Base-by-base conservation (phyloP, 2,888 invertebrate genomes). In the Lucinisca nassula region DNA sequence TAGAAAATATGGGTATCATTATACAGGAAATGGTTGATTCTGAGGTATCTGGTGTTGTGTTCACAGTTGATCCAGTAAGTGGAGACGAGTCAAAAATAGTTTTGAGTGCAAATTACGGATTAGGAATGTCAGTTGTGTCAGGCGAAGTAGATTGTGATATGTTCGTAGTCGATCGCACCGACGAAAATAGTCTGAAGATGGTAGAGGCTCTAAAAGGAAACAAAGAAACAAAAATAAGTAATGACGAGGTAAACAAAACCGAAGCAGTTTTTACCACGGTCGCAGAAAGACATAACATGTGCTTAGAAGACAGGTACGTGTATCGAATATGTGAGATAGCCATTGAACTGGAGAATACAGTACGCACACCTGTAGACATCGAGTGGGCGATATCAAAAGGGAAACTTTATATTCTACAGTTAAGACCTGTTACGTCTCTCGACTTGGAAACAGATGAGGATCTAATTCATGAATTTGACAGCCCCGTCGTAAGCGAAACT, bases 401-500 rank as follows among this genome's bases (percentile, higher is more conserved):
- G 4, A 24, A 0, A 0, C 30, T 80, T n/a, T 55, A 73, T 24
- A 80, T 80, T 14, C 55, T 80, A 21, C 80, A 80, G 38, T n/a
- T 73, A 1, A 45, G 80, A 24, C 73, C 80, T 0, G 73, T 80
- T 27, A 55, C 73, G 6, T 55, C 51, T n/a, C 14, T 72, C 10
- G 73, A 55, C 14, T 12, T 14, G 8, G 80, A 72, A 30, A 80
- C 72, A 35, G 73, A 80, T 6, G 55, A 72, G 21, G 80, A 80
- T 21, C 4, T 80, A n/a, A 24, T 80, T 17, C 80, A 80, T 38
- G 80, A 80, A 38, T 80, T 80, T 27, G 80, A 80, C 49, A 80
- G 55, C 24, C 80, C 80, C n/a, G 40, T 24, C 14, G n/a, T 21
- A 21, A 35, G 55, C 10, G 72, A 55, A 1, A 32, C 40, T 32